Evolutionary conservation across 2,797 vertebrate species (phyloP).

Genomic region (Gymnoscopelus braueri): DNA sequence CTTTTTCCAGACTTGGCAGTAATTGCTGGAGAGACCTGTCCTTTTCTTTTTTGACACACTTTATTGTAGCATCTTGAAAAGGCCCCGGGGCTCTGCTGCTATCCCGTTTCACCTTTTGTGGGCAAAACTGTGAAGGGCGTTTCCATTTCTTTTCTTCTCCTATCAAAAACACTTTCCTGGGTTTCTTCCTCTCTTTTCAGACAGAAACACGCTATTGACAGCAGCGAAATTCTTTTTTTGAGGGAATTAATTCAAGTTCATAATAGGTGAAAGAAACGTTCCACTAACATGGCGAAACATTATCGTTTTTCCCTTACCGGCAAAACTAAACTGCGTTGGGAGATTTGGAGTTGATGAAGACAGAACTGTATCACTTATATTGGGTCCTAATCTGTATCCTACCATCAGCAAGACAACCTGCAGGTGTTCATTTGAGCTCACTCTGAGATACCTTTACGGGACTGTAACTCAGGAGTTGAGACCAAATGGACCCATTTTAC

Average conservation of each 20-base stretch:
- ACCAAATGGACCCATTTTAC: no score
- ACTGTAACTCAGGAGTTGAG: no score
- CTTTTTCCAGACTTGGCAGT: conserved; percentile 39
- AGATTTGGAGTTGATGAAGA: not conserved
- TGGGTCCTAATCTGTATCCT: conserved; percentile 1
- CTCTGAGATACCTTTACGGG: no score
- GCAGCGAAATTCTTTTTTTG: conserved; percentile 34
- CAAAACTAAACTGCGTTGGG: not conserved
- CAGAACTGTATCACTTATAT: not conserved
- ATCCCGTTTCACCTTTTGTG: conserved; percentile 81
- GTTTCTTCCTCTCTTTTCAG: conserved; percentile 76
- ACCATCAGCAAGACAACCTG: conserved; percentile 11
- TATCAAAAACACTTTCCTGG: conserved; percentile 77
- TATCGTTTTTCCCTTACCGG: conserved; percentile 15
- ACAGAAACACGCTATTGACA: conserved; percentile 62
- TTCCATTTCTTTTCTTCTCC: conserved; percentile 79
- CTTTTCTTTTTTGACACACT: conserved; percentile 60
- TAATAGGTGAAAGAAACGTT: conserved; percentile 40
- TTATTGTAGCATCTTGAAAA: conserved; percentile 71
- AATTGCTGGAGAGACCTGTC: conserved; percentile 66
- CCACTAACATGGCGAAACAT: conserved; percentile 24
- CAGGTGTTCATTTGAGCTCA: not conserved
- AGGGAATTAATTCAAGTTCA: conserved; percentile 55
- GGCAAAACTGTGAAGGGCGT: conserved; percentile 76
- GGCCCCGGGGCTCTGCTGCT: conserved; percentile 54